Conservation (phyloP, 2,797 vertebrate genomes). For the Adelosebastes latens region DNA sequence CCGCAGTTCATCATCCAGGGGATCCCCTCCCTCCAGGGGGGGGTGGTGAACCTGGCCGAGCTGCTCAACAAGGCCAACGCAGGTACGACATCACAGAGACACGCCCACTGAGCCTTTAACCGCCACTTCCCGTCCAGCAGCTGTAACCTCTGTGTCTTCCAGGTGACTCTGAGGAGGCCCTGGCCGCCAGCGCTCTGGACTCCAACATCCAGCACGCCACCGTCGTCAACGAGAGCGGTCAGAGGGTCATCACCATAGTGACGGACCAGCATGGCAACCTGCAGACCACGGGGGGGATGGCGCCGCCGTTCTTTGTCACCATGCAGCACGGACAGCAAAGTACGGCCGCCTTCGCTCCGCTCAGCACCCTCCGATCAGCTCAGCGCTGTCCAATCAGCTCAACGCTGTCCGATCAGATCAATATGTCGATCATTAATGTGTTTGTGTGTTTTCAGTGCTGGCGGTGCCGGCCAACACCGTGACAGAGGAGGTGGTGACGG, state of each 20-base stretch:
- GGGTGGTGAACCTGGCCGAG: constrained; percentile 84
- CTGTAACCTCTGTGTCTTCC: background rate
- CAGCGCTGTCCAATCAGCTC: background rate
- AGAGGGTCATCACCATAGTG: constrained; percentile 90
- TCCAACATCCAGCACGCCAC: constrained; percentile 82
- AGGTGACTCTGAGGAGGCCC: constrained; percentile 83
- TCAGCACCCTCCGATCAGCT: background rate
- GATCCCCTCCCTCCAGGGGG: constrained; percentile 77
- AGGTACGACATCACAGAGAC: constrained; percentile 62
- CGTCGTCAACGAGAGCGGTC: constrained; percentile 83
- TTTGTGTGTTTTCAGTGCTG: constrained; percentile 78
- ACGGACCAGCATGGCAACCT: constrained; percentile 87
- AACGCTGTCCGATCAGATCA: no score
- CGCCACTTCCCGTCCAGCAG: no score
- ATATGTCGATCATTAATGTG: background rate
- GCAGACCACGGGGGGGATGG: constrained; percentile 78
- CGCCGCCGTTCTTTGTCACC: constrained; percentile 88
- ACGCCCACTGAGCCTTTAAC: no score
- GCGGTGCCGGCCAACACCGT: constrained; percentile 88
- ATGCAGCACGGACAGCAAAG: constrained; percentile 91
- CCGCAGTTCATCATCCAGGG: constrained; percentile 87
- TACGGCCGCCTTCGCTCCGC: constrained; percentile 28
- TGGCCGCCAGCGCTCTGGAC: constrained; percentile 78
- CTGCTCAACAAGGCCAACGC: constrained; percentile 81
- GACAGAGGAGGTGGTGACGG: constrained; percentile 85